A percentile compares a stretch with the other conserved stretches of the same genome.
These are phyloP conservation scores for Nematolebias whitei DNA, from an alignment of 2,113 vertebrate species.

Conservation along the genomic window DNA sequence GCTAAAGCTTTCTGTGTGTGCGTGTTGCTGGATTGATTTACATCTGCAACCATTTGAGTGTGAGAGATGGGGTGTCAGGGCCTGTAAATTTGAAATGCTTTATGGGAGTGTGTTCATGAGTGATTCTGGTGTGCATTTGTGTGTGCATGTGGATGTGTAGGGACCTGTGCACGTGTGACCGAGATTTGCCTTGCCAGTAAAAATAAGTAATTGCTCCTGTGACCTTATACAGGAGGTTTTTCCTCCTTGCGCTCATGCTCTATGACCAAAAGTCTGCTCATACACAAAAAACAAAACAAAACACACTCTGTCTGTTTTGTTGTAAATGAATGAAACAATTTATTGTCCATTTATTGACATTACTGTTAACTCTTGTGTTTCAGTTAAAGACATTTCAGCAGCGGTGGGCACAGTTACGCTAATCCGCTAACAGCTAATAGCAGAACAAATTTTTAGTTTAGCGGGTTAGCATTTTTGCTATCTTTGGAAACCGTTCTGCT, in stretches of 20 bases:
- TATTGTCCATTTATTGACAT: not conserved
- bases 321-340: too few relatives aligned
- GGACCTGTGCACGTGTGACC: slow-evolving; percentile 3
- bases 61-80: not conserved
- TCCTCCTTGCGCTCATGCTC: slow-evolving; percentile 2
- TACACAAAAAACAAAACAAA: slow-evolving; percentile 8
- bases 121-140: not conserved
- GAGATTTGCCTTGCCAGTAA: slow-evolving; percentile 43
- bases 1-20: not conserved
- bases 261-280: slow-evolving; percentile 35
- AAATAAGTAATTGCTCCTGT: slow-evolving; percentile 52
- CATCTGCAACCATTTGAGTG: slow-evolving; percentile 6
- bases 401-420: too few relatives aligned
- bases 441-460: too few relatives aligned
- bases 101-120: slow-evolving; percentile 26
- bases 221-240: slow-evolving; percentile 41
- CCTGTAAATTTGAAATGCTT: slow-evolving; percentile 35
- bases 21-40: slow-evolving; percentile 33
- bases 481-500: too few relatives aligned
- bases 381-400: too few relatives aligned
- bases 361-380: not conserved
- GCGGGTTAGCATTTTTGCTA: too few relatives aligned
- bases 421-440: too few relatives aligned
- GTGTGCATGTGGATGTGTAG: slow-evolving; percentile 4
- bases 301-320: not conserved